Evolutionary conservation across 2,888 invertebrate species (phyloP).

Genomic region (Lepidocyrtinus sp.): DNA sequence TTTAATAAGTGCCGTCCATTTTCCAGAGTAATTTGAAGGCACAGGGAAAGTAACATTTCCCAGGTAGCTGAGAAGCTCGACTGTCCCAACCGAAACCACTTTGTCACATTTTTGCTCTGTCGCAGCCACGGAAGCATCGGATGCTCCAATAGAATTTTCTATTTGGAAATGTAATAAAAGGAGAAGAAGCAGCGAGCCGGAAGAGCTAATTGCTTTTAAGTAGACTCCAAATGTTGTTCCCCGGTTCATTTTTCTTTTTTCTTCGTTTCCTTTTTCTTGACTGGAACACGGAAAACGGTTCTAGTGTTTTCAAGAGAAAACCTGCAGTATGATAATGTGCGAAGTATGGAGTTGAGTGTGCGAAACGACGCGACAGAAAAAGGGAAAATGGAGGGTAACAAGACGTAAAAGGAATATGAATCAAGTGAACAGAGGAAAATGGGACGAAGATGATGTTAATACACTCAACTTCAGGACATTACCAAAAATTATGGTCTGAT

Average conservation of each 20-base stretch:
- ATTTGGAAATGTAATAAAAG: conserved; percentile 55
- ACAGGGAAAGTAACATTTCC: conserved; percentile 57
- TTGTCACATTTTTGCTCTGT: conserved; percentile 54
- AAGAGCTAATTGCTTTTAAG: conserved; percentile 61
- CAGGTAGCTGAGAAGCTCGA: conserved; percentile 55
- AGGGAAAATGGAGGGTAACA: conserved; percentile 15
- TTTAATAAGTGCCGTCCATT: conserved; percentile 56
- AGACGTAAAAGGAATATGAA: conserved; percentile 21
- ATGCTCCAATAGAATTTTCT: conserved; percentile 52
- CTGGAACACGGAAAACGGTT: neutral
- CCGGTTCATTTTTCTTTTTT: conserved; percentile 43
- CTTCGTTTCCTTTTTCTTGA: conserved; percentile 9
- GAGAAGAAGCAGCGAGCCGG: conserved; percentile 54
- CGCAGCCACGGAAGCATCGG: conserved; percentile 32
- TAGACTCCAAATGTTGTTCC: conserved; percentile 60
- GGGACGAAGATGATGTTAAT: conserved; percentile 21
- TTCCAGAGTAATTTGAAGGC: conserved; percentile 31
- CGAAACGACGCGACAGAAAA: conserved; percentile 10
- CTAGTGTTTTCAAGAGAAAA: conserved; percentile 6
- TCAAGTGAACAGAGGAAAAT: conserved; percentile 14
- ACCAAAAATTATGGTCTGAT: conserved; percentile 18
- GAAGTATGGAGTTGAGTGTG: too few species aligned
- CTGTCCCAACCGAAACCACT: conserved; percentile 48
- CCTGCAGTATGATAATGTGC: conserved; percentile 18
- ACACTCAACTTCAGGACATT: conserved; percentile 14